Evolutionary conservation across 1,140 invertebrate genomes (phyloP), one percentile per base, ranked within the genome.

Genomic region (Platyscapa corneri): DNA sequence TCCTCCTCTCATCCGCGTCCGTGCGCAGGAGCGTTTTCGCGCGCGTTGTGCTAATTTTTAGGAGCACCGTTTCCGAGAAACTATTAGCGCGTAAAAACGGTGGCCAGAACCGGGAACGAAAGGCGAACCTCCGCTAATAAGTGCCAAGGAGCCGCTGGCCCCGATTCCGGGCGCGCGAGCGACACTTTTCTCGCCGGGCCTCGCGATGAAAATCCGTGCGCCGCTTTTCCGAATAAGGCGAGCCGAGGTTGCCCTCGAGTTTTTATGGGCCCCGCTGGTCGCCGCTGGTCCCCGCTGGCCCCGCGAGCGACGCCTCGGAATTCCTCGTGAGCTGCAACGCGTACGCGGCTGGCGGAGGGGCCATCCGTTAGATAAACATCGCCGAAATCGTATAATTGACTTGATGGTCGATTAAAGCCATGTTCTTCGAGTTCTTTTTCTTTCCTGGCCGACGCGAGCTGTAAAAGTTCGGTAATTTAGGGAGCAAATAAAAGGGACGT

Each of bases 301-400:
- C 78, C 27, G 37, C 60, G 7, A 74, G 34, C 60, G 27, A n/a
- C 14, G 60, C 34, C 6, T 37, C n/a, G 56, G 42, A 46, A 46
- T 46, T 46, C 10, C 37, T 70, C 39, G 27, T 8, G 37, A 16
- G 56, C 78, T 46, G 42, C 42, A 46, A 46, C 42, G 42, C 14
- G 18, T 1, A 32, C 20, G 7, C 3, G 20, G 30, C 34, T 6
- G 42, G 32, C 5, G 76, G 75, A 32, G n/a, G n/a, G 46, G 32
- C 27, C 49, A 34, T 20, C 46, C 80, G 80, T 72, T 82, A 70
- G 80, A 82, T 82, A 60, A 72, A 82, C 67, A 82, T 74, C 80
- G 37, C 3, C 32, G 46, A 32, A 49, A 53, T 74, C 70, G 32
- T 75, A 60, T 75, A 83, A 60, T 83, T 70, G 46, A 32, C 72